Conservation (phyloP, 2,888 invertebrate species). For the Drosophila anomelani region DNA sequence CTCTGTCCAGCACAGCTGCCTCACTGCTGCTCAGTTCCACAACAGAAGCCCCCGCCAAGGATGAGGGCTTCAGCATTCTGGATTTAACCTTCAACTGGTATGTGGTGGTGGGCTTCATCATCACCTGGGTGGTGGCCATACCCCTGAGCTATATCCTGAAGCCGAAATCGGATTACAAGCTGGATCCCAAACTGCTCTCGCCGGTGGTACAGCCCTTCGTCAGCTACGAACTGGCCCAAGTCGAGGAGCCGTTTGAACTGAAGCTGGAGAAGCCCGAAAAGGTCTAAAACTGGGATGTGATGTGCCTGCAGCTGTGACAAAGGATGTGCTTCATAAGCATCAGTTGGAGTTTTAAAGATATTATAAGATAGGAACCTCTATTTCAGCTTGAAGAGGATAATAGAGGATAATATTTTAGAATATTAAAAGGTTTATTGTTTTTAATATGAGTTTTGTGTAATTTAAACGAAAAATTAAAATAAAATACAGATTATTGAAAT, state of each 20-base stretch:
- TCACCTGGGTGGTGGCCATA: constrained; percentile 85
- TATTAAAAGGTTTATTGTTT: constrained; percentile 1
- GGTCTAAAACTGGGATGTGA: constrained; percentile 4
- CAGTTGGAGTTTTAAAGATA: constrained; percentile 1
- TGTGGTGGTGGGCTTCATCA: constrained; percentile 85
- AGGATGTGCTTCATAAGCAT: constrained; percentile 34
- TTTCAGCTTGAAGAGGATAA: background rate
- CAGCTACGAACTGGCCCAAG: constrained; percentile 52
- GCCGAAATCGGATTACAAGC: constrained; percentile 58
- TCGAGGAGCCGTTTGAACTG: constrained; percentile 48
- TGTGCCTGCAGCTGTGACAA: background rate
- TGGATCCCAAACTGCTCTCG: constrained; percentile 74
- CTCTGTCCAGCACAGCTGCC: constrained; percentile 9
- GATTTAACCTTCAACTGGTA: constrained; percentile 88
- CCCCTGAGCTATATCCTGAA: constrained; percentile 86
- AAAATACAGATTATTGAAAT: background rate
- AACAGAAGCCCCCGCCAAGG: background rate
- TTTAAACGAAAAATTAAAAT: background rate
- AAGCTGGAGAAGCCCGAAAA: constrained; percentile 33
- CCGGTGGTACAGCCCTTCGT: constrained; percentile 68
- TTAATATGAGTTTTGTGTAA: background rate
- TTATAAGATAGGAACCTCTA: constrained; percentile 6
- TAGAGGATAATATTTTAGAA: background rate
- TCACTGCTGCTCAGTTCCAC: constrained; percentile 1
- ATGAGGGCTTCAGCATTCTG: constrained; percentile 83